Conservation (phyloP, 2,113 vertebrate genomes). For the Hemiscyllium ocellatum region DNA sequence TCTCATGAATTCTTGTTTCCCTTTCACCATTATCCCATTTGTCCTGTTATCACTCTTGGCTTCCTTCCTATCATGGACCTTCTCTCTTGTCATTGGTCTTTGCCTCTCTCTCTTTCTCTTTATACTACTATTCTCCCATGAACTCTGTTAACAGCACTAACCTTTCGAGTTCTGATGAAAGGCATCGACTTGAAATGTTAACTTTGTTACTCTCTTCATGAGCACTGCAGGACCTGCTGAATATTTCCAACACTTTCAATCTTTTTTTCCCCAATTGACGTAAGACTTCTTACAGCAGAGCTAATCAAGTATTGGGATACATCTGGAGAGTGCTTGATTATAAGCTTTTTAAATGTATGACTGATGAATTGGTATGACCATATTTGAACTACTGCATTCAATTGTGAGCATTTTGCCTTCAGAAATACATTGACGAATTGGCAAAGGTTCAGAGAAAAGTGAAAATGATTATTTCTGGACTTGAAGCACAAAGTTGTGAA, state of each 20-base stretch:
- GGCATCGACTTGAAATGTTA: background rate
- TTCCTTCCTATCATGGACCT: background rate
- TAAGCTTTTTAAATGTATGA: background rate
- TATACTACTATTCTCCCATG: too few relatives aligned
- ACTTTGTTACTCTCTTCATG: background rate
- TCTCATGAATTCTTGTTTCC: background rate
- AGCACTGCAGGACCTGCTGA: background rate
- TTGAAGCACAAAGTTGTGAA: background rate
- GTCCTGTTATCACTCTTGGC: background rate
- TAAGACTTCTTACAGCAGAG: background rate
- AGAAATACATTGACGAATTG: background rate
- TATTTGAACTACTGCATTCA: background rate
- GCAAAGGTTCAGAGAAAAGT: conserved; percentile 7
- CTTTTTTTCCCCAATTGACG: background rate
- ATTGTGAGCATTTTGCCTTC: conserved; percentile 19
- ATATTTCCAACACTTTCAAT: background rate
- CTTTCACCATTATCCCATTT: background rate
- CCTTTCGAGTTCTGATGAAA: background rate
- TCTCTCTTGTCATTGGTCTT: background rate
- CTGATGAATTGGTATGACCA: background rate
- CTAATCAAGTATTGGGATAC: background rate
- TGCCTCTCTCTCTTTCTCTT: too few relatives aligned
- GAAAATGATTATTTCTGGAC: conserved; percentile 27
- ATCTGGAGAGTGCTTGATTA: background rate
- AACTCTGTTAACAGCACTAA: background rate